These are phyloP conservation scores for Erinaceus europaeus DNA, from an alignment of 2,113 vertebrate species.

Conservation along the genomic window DNA sequence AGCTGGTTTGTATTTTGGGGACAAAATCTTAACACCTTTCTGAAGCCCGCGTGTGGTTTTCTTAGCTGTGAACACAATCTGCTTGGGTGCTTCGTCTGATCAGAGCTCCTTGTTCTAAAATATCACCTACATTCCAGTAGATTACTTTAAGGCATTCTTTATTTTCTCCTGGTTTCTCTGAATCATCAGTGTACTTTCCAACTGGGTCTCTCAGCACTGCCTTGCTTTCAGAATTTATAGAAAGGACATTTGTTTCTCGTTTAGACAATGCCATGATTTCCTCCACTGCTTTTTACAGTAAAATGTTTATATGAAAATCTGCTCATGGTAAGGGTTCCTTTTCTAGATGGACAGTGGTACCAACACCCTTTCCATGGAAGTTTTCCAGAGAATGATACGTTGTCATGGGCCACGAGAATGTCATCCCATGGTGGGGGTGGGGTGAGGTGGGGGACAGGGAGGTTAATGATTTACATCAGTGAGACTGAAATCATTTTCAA, in stretches of 20 bases:
- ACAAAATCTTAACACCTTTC: constrained; percentile 16
- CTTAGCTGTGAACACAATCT: neutral
- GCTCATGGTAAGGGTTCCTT: neutral
- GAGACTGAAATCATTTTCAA: neutral
- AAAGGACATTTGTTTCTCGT: neutral
- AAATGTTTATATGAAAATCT: neutral
- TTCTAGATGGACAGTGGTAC: neutral
- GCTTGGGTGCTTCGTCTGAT: neutral
- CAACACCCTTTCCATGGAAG: neutral
- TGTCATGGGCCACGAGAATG: neutral
- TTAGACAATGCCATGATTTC: neutral
- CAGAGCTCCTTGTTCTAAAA: constrained; percentile 11
- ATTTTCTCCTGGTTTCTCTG: neutral
- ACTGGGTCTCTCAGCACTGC: neutral
- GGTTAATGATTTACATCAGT: neutral
- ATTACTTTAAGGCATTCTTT: neutral
- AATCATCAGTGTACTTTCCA: neutral
- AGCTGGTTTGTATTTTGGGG: neutral
- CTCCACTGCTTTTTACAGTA: neutral
- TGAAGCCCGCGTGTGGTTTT: neutral
- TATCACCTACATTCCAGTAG: constrained; percentile 32
- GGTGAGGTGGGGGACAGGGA: no score
- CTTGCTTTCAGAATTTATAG: neutral
- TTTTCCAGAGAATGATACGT: neutral
- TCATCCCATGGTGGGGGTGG: neutral